Conservation (phyloP, 2,113 vertebrate species). For the Clarias magur region DNA sequence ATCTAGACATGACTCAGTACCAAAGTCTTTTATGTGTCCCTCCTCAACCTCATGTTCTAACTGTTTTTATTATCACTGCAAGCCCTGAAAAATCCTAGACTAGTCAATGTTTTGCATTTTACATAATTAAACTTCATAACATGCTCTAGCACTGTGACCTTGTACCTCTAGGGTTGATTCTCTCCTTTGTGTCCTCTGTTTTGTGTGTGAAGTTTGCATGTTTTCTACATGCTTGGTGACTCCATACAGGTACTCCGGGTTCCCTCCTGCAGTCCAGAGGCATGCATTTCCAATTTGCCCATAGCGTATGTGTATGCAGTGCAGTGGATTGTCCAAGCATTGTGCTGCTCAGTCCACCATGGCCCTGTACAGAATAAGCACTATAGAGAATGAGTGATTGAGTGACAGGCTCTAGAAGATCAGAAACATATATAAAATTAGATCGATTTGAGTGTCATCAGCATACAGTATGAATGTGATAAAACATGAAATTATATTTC, state of each 20-base stretch:
- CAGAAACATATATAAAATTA: background rate
- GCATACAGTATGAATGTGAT: background rate
- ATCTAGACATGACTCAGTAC: slow-evolving; percentile 11
- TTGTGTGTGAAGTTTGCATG: no score
- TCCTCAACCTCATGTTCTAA: background rate
- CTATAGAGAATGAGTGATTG: background rate
- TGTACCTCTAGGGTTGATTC: no score
- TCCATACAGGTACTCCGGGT: no score
- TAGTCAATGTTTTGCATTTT: background rate
- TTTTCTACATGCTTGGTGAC: no score
- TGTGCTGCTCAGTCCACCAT: no score
- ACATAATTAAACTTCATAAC: background rate
- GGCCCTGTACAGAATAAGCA: no score
- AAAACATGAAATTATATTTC: background rate
- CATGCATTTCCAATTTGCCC: no score
- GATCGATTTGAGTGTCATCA: no score
- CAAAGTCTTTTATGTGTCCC: background rate
- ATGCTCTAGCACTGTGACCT: background rate
- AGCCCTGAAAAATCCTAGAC: background rate
- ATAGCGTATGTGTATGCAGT: no score
- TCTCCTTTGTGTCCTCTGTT: no score
- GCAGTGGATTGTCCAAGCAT: no score
- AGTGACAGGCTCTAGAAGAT: background rate
- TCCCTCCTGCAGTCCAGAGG: no score
- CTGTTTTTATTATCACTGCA: background rate